Evolutionary conservation across 2,888 invertebrate genomes (phyloP).

Genomic region (Neria commutata): DNA sequence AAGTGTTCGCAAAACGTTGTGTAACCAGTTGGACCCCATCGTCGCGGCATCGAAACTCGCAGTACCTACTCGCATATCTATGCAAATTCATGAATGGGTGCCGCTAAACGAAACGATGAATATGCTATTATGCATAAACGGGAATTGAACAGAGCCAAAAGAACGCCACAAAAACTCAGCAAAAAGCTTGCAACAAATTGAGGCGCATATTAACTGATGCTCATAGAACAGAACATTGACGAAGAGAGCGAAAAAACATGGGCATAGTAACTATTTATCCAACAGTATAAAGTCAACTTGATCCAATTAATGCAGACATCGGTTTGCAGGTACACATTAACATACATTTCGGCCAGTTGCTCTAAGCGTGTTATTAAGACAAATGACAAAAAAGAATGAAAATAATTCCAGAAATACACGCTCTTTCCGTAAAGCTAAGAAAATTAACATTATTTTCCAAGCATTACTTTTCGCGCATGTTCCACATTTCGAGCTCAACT

Average conservation of each 20-base stretch:
- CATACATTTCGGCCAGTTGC: neutral
- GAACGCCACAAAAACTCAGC: neutral
- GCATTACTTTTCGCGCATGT: too few relatives aligned
- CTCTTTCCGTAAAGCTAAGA: too few relatives aligned
- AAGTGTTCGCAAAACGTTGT: neutral
- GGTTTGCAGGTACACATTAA: neutral
- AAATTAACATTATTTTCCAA: too few relatives aligned
- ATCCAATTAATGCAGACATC: slow-evolving; percentile 10
- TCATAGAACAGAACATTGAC: neutral
- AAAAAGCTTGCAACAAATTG: neutral
- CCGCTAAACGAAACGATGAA: neutral
- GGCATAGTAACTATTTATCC: neutral
- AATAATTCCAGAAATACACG: too few relatives aligned
- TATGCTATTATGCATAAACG: neutral
- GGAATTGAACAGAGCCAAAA: neutral
- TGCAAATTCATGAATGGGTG: slow-evolving; percentile 2
- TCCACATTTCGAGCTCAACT: too few relatives aligned
- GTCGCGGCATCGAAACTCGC: neutral
- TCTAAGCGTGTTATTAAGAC: neutral
- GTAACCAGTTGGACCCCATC: slow-evolving; percentile 14
- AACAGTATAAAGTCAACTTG: slow-evolving; percentile 3
- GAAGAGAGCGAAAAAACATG: neutral
- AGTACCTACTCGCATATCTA: neutral
- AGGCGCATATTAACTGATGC: neutral
- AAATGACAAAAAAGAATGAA: too few relatives aligned